These are phyloP conservation scores for Tragopan temminckii DNA, from an alignment of 2,797 vertebrate species.

Conservation along the genomic window DNA sequence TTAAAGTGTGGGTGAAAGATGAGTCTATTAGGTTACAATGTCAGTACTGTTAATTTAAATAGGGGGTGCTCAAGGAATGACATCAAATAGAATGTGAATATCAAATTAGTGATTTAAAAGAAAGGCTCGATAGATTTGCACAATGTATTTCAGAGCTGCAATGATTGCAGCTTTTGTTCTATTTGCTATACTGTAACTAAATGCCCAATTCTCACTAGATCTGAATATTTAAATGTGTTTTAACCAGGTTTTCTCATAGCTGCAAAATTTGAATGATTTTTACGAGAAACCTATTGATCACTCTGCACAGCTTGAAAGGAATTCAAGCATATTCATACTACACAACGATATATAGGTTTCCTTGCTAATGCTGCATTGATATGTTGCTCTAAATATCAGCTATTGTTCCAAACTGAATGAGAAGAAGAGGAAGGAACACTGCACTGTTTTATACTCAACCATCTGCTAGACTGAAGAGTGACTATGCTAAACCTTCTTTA, in stretches of 20 bases:
- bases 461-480: neutral
- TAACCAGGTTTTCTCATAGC: neutral
- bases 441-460: accelerated
- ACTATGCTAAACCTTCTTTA: neutral
- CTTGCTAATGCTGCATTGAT: neutral
- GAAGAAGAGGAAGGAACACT: neutral
- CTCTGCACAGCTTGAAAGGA: neutral
- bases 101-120: slow-evolving; percentile 1
- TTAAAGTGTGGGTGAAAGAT: neutral
- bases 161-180: neutral
- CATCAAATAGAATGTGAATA: neutral
- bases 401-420: neutral
- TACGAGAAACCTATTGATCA: neutral
- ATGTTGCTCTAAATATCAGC: neutral
- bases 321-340: neutral
- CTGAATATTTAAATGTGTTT: neutral
- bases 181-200: neutral
- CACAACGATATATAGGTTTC: neutral
- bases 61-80: neutral
- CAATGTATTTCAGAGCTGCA: neutral
- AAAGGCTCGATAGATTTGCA: neutral
- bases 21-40: neutral
- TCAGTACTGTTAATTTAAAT: neutral
- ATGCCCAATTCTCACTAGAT: neutral
- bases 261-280: neutral